phyloP scores from a whole-genome alignment of 2,797 vertebrate species.

The Aulostomus chinensis region DNA sequence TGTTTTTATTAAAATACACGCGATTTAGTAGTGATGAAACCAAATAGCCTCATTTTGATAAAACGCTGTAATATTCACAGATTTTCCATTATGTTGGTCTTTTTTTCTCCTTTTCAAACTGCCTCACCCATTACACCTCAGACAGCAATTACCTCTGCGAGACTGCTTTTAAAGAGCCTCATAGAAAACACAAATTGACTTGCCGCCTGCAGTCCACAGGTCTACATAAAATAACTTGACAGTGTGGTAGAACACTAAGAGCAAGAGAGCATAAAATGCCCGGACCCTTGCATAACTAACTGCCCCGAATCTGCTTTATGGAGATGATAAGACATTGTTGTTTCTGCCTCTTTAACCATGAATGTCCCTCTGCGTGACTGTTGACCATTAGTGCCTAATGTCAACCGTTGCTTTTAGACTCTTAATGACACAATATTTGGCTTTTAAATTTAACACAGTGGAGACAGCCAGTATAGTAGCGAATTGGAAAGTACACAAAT shows the following conservation, averaged over 20 bases:
- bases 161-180: constrained; percentile 22
- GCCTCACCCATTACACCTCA: constrained; percentile 24
- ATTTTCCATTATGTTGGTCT: not conserved
- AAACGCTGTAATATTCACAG: constrained; percentile 23
- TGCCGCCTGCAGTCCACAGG: constrained; percentile 39
- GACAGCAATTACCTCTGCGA: constrained; percentile 19
- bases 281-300: not conserved
- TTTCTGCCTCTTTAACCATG: not conserved
- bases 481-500: too few relatives aligned
- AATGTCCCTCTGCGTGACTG: not conserved
- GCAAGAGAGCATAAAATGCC: constrained; percentile 9
- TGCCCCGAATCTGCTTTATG: not conserved
- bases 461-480: too few relatives aligned
- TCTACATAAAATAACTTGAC: constrained; percentile 36
- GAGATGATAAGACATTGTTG: not conserved
- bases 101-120: constrained; percentile 2
- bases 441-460: too few relatives aligned
- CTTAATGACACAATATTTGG: not conserved
- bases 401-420: not conserved
- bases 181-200: constrained; percentile 29
- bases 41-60: constrained; percentile 9
- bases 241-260: constrained; percentile 4
- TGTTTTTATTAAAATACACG: not conserved
- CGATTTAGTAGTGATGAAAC: constrained; percentile 5
- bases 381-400: not conserved